Base-by-base conservation (phyloP, 1,140 invertebrate species). In the Ditylenchus dipsaci region DNA sequence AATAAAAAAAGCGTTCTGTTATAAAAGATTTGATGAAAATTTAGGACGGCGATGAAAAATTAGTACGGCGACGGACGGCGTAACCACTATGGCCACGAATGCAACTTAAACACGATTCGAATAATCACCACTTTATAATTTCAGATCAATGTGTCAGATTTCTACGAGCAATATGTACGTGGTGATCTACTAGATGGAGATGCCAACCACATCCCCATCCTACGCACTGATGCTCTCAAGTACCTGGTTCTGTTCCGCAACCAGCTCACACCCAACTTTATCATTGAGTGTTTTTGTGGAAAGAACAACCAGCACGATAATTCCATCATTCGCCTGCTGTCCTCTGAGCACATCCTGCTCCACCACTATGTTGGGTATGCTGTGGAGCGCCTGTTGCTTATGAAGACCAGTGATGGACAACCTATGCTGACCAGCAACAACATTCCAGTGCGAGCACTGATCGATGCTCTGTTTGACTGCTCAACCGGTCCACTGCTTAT, bases 161-260 rank as follows among this genome's bases (percentile, higher is more conserved):
- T 97, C 84, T 93, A 89, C 73, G 86, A 87, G 8, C 86, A 88
- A 58, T 90, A 95, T 74, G 91, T 96, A 72, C 79, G 92, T 58
- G 89, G 91, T 0, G 93, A 97, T 84, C 84, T 98, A 62, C 86
- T 89, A 73, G 74, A 79, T 30, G 77, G 87, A 45, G 86, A 92
- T 84, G 91, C 94, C 1, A 90, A 93, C 81, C 88, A 90, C 61
- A 91, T 93, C 1, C 91, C 97, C 17, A 84, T 97, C 19, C 95
- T 95, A 85, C 92, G 94, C 0, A 93, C 95, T 85, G 73, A 75
- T 43, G 90, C 91, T 8, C 90, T 98, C 23, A 97, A 97, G 83
- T 97, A 93, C 83, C 84, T 97, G 11, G 93, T 97, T 88, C 93
- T 90, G 15, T 98, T 97, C 83, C 87, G 95, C 67, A 91, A 90